Base-by-base conservation (phyloP, 1,140 invertebrate species). In the Wasmannia auropunctata region DNA sequence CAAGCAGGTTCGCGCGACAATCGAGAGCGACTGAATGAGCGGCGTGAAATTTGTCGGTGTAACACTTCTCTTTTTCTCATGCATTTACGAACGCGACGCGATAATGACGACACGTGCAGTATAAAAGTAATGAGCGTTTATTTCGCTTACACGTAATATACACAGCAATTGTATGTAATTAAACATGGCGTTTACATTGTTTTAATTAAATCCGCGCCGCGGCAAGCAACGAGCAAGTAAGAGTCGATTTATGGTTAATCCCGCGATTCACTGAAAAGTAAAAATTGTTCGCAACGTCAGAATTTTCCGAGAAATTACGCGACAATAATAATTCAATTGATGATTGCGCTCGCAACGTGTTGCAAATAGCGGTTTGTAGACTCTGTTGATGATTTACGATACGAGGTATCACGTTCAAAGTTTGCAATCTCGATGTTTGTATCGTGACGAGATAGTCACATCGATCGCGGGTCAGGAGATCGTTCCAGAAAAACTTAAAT, bases 221-320 rank as follows among this genome's bases (percentile, higher is more conserved):
- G 8, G 14, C 10, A 40, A 81, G 22, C 16, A 40, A 28, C 5
- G 3, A 10, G 22, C 10, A 62, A 56, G 37, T 40, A 8, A 31
- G 22, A 16, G 49, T 3, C 34, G 37, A 43, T 54, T 81, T 25
- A 22, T 11, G 19, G 19, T 67, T 51, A 80, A 80, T 40, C 34
- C 3, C 11, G 22, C 11, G 5, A 6, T 80, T 14, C 40, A 31
- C 10, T 46, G 16, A 40, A 80, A 51, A 67, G 22, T 5, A 65
- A 34, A 67, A 54, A 80, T 40, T 54, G 40, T 69, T 56, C 46
- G 22, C 6, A 34, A 60, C n/a, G 31, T 34, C 25, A 22, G 5
- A 2, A 31, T 3, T 72, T 67, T 81, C 51, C 1, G 51, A 81
- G 51, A 72, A 83, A 11, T 58, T 83, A 72, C 31, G 5, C 3